These are phyloP conservation scores for Tauraco hartlaubi DNA, from an alignment of 2,797 vertebrate genomes.

Conservation along the genomic window DNA sequence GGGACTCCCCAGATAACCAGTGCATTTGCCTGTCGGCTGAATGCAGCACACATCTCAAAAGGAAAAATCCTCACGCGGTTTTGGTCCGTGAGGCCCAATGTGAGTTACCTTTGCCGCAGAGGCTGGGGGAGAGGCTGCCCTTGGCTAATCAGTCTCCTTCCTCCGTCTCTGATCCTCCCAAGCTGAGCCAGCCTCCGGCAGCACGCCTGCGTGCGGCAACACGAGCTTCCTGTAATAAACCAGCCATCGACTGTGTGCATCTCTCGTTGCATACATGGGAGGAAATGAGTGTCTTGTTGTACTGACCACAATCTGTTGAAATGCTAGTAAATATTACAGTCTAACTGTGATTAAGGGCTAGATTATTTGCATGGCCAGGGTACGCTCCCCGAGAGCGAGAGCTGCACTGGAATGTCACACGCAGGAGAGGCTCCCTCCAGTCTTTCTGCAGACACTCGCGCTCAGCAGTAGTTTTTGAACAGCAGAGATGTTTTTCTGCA, in stretches of 20 bases:
- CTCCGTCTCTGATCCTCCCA: neutral
- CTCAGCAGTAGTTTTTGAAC: neutral
- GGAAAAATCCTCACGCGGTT: neutral
- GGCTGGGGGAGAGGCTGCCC: neutral
- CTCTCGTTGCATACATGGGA: neutral
- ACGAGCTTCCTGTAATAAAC: constrained; percentile 32
- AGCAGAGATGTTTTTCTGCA: neutral
- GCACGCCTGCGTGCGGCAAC: neutral
- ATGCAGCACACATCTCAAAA: neutral
- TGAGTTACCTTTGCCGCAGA: neutral
- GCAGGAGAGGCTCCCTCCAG: neutral
- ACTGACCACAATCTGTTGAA: neutral
- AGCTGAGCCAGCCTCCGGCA: neutral
- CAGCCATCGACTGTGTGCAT: neutral
- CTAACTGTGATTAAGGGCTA: neutral
- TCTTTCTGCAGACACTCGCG: neutral
- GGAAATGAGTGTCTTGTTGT: neutral
- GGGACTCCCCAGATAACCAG: constrained; percentile 38
- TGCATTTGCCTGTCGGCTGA: constrained; percentile 8
- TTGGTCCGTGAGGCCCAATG: neutral
- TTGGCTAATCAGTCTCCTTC: neutral
- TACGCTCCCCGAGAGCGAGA: neutral
- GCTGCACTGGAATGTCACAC: neutral
- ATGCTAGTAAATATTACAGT: neutral
- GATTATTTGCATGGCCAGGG: neutral